Evolutionary conservation across 2,113 vertebrate species (phyloP), one percentile per base, ranked within the genome.

Genomic region (Diadophis punctatus): DNA sequence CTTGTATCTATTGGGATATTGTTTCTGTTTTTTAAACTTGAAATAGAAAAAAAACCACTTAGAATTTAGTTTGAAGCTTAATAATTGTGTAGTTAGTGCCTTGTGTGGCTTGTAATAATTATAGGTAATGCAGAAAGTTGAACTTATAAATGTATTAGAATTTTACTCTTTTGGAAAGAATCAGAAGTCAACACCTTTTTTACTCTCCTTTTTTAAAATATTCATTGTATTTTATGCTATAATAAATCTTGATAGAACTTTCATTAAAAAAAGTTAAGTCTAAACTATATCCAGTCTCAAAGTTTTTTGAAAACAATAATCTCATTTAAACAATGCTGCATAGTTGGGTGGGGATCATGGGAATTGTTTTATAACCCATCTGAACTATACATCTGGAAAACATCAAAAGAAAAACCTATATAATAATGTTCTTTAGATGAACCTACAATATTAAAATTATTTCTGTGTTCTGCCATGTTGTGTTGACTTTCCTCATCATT

Each of bases 231-330:
- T 68, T 34, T 68, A 68, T 68, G 30, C 30, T n/a, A 7, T 68
- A 68, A 68, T 68, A 68, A 34, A 68, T 68, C 30, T 68, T 68
- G 30, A 34, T 18, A 68, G 12, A 68, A 68, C 5, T 68, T 68
- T 68, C 63, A 34, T 68, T n/a, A 1, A 7, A 18, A 68, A 34
- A 80, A 39, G 60, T 68, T 68, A 74, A 18, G 7, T 80, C n/a
- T 74, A 18, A 80, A 80, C 34, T 39, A 80, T 39, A 22, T 80
- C 39, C 7, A 3, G 11, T 86, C 14, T 86, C 23, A 48, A 86
- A 12, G 53, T 22, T 51, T n/a, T 94, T 87, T 56, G 90, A 92
- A 91, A 88, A 86, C 55, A 94, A 48, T 49, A 91, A 56, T 27
- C 90, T 8, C 20, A 46, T 90, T 84, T 88, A 60, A 88, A 88